Conservation (phyloP, 2,113 vertebrate species). For the Paradoxurus hermaphroditus region DNA sequence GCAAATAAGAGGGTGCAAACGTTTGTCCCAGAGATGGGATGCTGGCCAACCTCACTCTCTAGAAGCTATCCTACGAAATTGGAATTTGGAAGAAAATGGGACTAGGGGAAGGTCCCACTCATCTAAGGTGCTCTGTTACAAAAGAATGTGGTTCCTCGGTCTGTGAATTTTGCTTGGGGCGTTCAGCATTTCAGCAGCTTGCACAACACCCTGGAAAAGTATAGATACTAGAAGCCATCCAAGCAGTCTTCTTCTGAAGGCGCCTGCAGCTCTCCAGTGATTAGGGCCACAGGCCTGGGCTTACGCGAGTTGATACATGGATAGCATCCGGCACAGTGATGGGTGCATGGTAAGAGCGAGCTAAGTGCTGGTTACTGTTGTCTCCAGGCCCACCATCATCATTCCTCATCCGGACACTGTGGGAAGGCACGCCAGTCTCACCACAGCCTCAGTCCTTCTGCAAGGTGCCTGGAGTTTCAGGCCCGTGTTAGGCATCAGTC, state of each 20-base stretch:
- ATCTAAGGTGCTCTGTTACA: background rate
- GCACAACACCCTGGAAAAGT: background rate
- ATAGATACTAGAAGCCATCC: no score
- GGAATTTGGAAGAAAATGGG: background rate
- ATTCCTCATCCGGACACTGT: fast-evolving
- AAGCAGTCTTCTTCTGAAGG: background rate
- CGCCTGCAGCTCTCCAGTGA: background rate
- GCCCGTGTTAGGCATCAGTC: background rate
- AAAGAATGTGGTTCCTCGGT: background rate
- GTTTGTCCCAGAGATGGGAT: background rate
- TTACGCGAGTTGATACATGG: background rate
- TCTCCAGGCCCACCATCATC: background rate
- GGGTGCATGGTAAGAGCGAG: background rate
- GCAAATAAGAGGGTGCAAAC: background rate
- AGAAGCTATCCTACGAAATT: background rate
- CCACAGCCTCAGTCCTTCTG: no score
- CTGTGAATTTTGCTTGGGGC: background rate
- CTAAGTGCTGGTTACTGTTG: background rate
- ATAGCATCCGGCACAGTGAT: background rate
- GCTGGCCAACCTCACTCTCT: background rate
- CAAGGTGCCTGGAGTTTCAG: background rate
- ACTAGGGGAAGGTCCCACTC: background rate
- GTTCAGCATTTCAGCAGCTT: background rate
- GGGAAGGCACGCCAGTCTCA: no score
- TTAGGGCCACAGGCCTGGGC: no score